A percentile compares a stretch with the other conserved stretches of the same genome.
phyloP scores from a whole-genome alignment of 2,888 invertebrate genomes.

The Panopea generosa region DNA sequence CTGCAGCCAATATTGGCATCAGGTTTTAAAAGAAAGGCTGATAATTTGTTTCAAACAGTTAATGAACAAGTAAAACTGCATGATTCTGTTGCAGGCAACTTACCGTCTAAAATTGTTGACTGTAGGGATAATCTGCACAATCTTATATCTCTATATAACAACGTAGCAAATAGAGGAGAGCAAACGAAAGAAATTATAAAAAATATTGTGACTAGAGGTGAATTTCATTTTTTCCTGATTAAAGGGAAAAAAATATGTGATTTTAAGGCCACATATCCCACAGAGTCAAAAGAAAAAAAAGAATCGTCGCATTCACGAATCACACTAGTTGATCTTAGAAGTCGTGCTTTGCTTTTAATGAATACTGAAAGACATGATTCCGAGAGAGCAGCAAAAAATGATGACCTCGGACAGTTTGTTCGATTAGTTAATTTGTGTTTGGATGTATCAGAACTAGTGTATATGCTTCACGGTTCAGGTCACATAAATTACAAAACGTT shows the following conservation, averaged over 20 bases:
- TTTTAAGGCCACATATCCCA: conserved; percentile 15
- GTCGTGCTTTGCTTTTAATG: conserved; percentile 62
- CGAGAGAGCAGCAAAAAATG: background rate
- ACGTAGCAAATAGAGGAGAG: conserved; percentile 71
- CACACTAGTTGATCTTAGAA: conserved; percentile 60
- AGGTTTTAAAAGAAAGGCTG: background rate
- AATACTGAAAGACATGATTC: conserved; percentile 36
- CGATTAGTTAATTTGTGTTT: conserved; percentile 35
- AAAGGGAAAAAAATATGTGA: conserved; percentile 23
- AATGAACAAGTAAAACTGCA: conserved; percentile 29
- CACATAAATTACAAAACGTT: conserved; percentile 41
- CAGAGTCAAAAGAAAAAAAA: background rate
- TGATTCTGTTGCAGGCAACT: conserved; percentile 9
- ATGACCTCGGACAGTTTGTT: conserved; percentile 36
- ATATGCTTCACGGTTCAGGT: conserved; percentile 41
- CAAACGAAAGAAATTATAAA: conserved; percentile 66
- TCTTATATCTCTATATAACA: conserved; percentile 65
- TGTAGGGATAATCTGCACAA: conserved; percentile 65
- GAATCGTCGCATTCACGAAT: conserved; percentile 5
- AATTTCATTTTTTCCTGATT: conserved; percentile 48
- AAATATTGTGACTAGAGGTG: conserved; percentile 56
- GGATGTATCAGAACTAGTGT: conserved; percentile 33
- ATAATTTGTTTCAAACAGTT: conserved; percentile 20
- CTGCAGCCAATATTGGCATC: conserved; percentile 54
- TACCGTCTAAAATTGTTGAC: conserved; percentile 58